Evolutionary conservation across 2,888 invertebrate species (phyloP), one percentile per base, ranked within the genome.

Genomic region (Epinotia nisella): DNA sequence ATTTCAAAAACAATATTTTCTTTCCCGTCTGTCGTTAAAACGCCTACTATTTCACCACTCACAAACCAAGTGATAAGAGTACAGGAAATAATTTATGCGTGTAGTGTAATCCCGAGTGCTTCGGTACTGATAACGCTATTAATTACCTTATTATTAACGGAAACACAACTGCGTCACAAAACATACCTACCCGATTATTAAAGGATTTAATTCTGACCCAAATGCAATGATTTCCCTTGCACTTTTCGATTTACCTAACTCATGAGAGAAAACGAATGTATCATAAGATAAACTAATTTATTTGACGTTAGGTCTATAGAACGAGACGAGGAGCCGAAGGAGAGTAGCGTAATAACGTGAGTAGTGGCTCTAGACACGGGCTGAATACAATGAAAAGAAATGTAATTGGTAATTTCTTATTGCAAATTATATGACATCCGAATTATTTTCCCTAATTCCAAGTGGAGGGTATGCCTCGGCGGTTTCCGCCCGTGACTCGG

Each of bases 401-500:
- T 9, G 7, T 19, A 7, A 10, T 19, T 53, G 9, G 19, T 10
- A 11, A 19, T 7, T n/a, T 53, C 3, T 19, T 51, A 9, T 51
- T 35, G 35, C 7, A 10, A 7, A 17, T 45, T 45, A 11, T 3
- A 9, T 64, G 29, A 35, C 35, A 35, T 51, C n/a, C 11, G 2
- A 0, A 51, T 51, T 45, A 21, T 21, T 13, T 51, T 17, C 49
- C 17, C 35, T 11, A 64, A 35, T 24, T 39, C 1, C 39, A 19
- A 64, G 17, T 17, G 7, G 10, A 51, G 49, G 51, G 19, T 68
- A 7, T n/a, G 49, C 13, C 19, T 24, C 59, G 59, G n/a, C 45
- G 35, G 49, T 61, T 68, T 56, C 62, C 71, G 71, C 71, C 64
- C 64, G 69, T 73, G 69, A 73, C 73, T 73, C 73, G 73, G 64